Conservation (phyloP, 2,888 invertebrate genomes). For the Poecilus cupreus region DNA sequence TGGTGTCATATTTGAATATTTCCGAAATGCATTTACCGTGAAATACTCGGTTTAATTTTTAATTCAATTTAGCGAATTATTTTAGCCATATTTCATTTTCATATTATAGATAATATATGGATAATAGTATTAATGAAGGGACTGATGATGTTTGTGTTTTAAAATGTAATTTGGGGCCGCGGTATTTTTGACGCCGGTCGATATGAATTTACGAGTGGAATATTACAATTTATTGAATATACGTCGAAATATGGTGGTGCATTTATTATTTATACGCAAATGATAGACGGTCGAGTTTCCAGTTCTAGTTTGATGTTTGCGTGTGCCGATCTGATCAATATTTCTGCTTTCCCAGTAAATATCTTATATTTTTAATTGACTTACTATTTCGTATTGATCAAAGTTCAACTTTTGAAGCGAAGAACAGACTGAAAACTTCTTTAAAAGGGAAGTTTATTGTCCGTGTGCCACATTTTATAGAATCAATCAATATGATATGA, state of each 20-base stretch:
- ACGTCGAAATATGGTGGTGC: constrained; percentile 37
- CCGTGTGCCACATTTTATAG: neutral
- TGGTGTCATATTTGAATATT: constrained; percentile 29
- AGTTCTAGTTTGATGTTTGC: constrained; percentile 29
- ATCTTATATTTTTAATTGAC: constrained; percentile 26
- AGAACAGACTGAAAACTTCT: neutral
- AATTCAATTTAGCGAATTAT: constrained; percentile 42
- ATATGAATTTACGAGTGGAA: neutral
- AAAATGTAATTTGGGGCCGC: constrained; percentile 20
- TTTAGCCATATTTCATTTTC: constrained; percentile 31
- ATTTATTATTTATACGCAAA: constrained; percentile 42
- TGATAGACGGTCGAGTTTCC: constrained; percentile 29
- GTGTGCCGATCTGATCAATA: constrained; percentile 17
- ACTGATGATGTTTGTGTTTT: constrained; percentile 28
- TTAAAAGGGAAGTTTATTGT: neutral
- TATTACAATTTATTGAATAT: constrained; percentile 43
- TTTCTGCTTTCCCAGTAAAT: constrained; percentile 16
- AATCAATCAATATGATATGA: neutral
- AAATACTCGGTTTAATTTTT: constrained; percentile 20
- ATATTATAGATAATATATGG: constrained; percentile 20
- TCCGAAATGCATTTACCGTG: neutral
- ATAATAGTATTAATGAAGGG: constrained; percentile 38
- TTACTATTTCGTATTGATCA: constrained; percentile 20
- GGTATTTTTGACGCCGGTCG: constrained; percentile 1
- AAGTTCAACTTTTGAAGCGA: neutral